These are phyloP conservation scores for Oreochromis aureus DNA, from an alignment of 2,113 vertebrate species.

Conservation along the genomic window DNA sequence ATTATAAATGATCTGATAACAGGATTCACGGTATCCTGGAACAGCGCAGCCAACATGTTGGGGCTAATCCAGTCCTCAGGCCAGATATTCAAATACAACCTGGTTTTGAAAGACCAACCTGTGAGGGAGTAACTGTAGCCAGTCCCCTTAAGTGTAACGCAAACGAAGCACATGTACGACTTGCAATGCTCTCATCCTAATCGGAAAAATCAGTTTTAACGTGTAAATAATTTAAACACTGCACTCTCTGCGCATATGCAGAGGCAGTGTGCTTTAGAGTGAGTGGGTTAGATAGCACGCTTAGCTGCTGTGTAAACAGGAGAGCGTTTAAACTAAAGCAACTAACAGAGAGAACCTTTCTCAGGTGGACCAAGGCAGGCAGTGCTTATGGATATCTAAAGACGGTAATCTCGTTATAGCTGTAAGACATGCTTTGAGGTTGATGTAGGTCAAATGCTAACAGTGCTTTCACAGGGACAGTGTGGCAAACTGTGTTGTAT, in stretches of 20 bases:
- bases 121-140: background rate
- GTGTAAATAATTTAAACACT: background rate
- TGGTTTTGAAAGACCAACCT: slow-evolving; percentile 2
- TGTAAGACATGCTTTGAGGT: slow-evolving; percentile 62
- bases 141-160: background rate
- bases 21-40: slow-evolving; percentile 27
- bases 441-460: slow-evolving; percentile 32
- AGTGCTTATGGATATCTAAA: slow-evolving; percentile 56
- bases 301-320: slow-evolving; percentile 52
- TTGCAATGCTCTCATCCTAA: background rate
- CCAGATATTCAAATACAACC: slow-evolving; percentile 44
- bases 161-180: background rate
- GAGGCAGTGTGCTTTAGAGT: background rate
- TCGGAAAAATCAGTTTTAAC: background rate
- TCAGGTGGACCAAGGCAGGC: slow-evolving; percentile 35
- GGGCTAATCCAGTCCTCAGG: slow-evolving; percentile 31
- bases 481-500: background rate
- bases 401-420: slow-evolving; percentile 64
- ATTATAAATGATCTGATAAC: slow-evolving; percentile 31
- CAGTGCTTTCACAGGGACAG: background rate
- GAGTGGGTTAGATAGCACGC: slow-evolving; percentile 17
- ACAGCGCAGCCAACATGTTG: slow-evolving; percentile 1
- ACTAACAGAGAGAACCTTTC: slow-evolving; percentile 41
- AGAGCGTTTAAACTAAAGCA: slow-evolving; percentile 41
- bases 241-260: background rate